phyloP scores from a whole-genome alignment of 2,888 invertebrate species.

The Dysmachus trigonus region DNA sequence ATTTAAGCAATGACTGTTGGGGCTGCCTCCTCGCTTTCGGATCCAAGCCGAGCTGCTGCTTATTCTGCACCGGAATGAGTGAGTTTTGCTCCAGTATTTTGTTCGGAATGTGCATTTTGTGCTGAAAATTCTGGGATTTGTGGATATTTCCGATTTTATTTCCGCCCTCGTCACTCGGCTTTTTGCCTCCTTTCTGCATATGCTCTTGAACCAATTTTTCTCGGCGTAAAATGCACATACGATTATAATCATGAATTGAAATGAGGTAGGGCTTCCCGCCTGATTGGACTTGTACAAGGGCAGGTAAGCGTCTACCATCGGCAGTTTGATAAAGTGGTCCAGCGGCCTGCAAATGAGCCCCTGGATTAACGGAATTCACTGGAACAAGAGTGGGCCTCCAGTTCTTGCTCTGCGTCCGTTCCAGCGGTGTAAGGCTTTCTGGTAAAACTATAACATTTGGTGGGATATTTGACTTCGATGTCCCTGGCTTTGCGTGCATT shows the following conservation, averaged over 20 bases:
- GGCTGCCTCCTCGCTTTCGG: conserved; percentile 38
- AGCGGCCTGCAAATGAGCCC: conserved; percentile 56
- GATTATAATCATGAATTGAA: conserved; percentile 81
- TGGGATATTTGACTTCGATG: conserved; percentile 50
- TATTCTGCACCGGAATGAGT: conserved; percentile 49
- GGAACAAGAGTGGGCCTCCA: conserved; percentile 79
- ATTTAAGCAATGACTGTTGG: conserved; percentile 42
- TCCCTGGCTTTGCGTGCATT: conserved; percentile 33
- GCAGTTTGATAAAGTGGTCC: conserved; percentile 68
- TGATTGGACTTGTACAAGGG: conserved; percentile 77
- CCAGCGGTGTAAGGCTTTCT: conserved; percentile 63
- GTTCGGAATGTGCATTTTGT: conserved; percentile 51
- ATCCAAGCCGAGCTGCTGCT: conserved; percentile 42
- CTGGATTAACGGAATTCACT: conserved; percentile 64
- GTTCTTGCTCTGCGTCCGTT: conserved; percentile 67
- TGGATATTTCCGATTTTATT: neutral
- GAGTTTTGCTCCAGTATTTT: conserved; percentile 53
- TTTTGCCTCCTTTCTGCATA: conserved; percentile 57
- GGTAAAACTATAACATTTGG: conserved; percentile 61
- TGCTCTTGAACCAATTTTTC: conserved; percentile 73
- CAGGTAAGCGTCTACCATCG: conserved; percentile 70
- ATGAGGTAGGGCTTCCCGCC: conserved; percentile 83
- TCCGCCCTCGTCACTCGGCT: conserved; percentile 38
- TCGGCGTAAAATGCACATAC: conserved; percentile 77
- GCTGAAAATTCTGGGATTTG: neutral